A percentile compares a stretch with the other conserved stretches of the same genome.
These are phyloP conservation scores for Cisticola juncidis DNA, from an alignment of 2,113 vertebrate species.

Conservation along the genomic window DNA sequence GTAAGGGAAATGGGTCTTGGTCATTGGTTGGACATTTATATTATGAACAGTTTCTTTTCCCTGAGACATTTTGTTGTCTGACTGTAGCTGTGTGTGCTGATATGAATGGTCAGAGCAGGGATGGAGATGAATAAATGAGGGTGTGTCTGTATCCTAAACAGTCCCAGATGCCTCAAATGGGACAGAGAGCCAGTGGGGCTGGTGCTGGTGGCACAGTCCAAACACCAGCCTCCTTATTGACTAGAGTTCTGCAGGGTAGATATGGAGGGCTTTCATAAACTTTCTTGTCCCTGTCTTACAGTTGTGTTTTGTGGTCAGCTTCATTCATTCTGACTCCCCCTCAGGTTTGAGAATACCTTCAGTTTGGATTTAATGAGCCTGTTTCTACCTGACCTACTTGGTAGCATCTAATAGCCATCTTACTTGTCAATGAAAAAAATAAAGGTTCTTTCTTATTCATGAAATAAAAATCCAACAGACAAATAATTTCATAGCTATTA, in stretches of 20 bases:
- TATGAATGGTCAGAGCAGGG: background rate
- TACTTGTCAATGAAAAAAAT: background rate
- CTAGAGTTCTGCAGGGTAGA: background rate
- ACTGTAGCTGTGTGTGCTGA: background rate
- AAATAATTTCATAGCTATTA: background rate
- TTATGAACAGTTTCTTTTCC: background rate
- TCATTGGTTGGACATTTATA: background rate
- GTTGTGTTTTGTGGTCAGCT: background rate
- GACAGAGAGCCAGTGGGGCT: background rate
- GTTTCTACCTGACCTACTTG: background rate
- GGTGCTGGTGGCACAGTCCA: background rate
- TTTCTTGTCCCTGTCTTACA: background rate
- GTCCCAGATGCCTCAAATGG: background rate
- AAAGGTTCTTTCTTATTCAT: background rate
- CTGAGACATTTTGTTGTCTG: background rate
- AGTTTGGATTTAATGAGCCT: background rate
- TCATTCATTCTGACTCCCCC: background rate
- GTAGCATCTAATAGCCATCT: background rate
- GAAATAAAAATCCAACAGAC: background rate
- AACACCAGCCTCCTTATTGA: background rate
- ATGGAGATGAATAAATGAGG: background rate
- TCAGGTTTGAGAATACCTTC: background rate
- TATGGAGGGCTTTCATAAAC: background rate
- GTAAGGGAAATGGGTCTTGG: background rate
- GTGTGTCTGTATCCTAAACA: background rate